Evolutionary conservation across 2,113 vertebrate genomes (phyloP).

Genomic region (Tauraco erythrolophus): DNA sequence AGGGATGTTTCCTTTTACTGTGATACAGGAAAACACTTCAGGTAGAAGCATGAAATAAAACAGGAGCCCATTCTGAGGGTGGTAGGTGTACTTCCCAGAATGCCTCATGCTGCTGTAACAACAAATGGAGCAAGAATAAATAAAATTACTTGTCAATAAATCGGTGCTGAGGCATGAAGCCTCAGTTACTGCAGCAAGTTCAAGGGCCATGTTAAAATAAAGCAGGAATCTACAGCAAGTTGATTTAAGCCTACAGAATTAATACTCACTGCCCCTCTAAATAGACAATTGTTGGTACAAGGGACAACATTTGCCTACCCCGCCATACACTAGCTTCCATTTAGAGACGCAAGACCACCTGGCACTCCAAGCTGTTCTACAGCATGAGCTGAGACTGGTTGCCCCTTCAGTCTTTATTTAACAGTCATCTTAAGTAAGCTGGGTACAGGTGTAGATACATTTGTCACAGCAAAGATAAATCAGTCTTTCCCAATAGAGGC

Average conservation of each 20-base stretch:
- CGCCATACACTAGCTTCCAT: neutral
- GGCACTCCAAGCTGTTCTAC: neutral
- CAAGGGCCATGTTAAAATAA: neutral
- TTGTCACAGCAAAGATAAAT: neutral
- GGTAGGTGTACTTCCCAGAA: neutral
- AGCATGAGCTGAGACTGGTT: neutral
- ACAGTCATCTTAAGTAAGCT: neutral
- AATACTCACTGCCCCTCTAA: neutral
- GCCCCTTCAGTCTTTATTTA: neutral
- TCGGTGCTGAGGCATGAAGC: neutral
- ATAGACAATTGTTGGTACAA: accelerated
- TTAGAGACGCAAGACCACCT: neutral
- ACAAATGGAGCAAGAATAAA: neutral
- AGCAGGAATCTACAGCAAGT: neutral
- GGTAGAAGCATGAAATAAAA: neutral
- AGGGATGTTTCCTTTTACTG: neutral
- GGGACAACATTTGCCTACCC: neutral
- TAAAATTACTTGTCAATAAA: neutral
- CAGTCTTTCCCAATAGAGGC: neutral
- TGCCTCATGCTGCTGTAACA: neutral
- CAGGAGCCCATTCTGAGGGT: accelerated
- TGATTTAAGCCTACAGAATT: neutral
- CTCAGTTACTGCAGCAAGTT: neutral
- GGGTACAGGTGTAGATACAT: accelerated
- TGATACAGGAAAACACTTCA: neutral